phyloP scores from a whole-genome alignment of 23 tunicate genomes.

The Ascidia mentula region DNA sequence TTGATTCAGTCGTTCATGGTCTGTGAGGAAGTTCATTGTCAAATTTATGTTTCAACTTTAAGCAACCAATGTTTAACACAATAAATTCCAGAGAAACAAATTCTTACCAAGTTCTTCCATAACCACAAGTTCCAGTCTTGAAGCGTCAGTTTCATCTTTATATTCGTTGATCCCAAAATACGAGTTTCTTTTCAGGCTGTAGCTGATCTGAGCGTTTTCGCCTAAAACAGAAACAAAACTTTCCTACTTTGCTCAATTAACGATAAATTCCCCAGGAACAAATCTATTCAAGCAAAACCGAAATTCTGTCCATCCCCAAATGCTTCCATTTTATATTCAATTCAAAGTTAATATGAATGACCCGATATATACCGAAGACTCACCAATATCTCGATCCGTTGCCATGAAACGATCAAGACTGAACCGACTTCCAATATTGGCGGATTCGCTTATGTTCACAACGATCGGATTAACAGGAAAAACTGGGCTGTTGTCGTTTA shows the following conservation, averaged over 20 bases:
- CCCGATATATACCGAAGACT: too few species aligned
- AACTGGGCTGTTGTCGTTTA: slow-evolving; percentile 72
- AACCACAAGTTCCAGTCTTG: slow-evolving; percentile 56
- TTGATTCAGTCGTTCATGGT: slow-evolving; percentile 31
- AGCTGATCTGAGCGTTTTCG: slow-evolving; percentile 43
- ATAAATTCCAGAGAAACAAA: too few species aligned
- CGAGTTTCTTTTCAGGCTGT: slow-evolving; percentile 42
- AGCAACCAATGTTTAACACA: too few species aligned
- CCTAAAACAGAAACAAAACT: slow-evolving; percentile 2
- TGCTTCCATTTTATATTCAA: too few species aligned
- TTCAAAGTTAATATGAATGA: too few species aligned
- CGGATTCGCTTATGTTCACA: slow-evolving; percentile 66
- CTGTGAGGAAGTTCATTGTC: not conserved
- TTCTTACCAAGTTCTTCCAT: slow-evolving; percentile 40
- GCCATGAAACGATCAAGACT: slow-evolving; percentile 60
- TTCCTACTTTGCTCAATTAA: not conserved
- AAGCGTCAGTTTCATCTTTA: slow-evolving; percentile 62
- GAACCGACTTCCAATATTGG: slow-evolving; percentile 18
- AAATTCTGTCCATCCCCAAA: too few species aligned
- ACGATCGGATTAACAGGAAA: slow-evolving; percentile 41
- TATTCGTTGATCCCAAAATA: slow-evolving; percentile 37
- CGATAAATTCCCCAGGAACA: too few species aligned
- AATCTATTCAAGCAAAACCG: too few species aligned
- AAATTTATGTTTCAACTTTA: not conserved
- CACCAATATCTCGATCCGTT: slow-evolving; percentile 69